Base-by-base conservation (phyloP, 1,140 invertebrate genomes). In the Drosophila pseudoananassae region DNA sequence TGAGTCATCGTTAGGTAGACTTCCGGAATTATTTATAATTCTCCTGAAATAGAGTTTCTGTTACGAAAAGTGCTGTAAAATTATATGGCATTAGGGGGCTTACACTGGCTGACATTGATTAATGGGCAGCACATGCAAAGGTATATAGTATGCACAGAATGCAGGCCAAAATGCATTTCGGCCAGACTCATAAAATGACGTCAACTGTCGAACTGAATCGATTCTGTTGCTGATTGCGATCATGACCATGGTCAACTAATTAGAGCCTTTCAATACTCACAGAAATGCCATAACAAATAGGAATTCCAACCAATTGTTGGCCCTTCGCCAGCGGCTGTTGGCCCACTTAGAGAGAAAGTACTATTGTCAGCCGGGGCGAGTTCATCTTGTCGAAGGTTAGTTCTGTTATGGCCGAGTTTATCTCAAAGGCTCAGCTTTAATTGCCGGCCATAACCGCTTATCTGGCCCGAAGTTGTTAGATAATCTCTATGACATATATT, bases 331-430 rank as follows among this genome's bases (percentile, higher is more conserved):
- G 76, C 14, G 51, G 23, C 31, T 45, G 29, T 63, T 50, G 25
- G 40, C 20, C 33, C 63, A 46, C 15, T 14, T 10, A 15, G 33
- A 50, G 14, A 36, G 47, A 40, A n/a, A 53, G 23, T 45, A 43
- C 66, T n/a, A n/a, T n/a, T 38, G 33, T 4, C 51, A 38, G 58
- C 46, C 36, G 25, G 53, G 31, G 1, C 25, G 25, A 27, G 52
- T 65, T 56, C 31, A 40, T 38, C 52, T 64, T 85, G 81, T 68
- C 78, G 76, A 70, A 85, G 81, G 82, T 85, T 79, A 85, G 81
- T 81, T 87, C 23, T 75, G 71, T 82, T 85, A 38, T 65, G 36
- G 12, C 20, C 38, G 9, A 29, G 45, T 40, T 72, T 72, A 72
- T 52, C 55, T 47, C 40, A 47, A 53, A 50, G 49, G 66, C 55